Evolutionary conservation across 1,140 invertebrate genomes (phyloP), one percentile per base, ranked within the genome.

Genomic region (Phenacoccus solenopsis): DNA sequence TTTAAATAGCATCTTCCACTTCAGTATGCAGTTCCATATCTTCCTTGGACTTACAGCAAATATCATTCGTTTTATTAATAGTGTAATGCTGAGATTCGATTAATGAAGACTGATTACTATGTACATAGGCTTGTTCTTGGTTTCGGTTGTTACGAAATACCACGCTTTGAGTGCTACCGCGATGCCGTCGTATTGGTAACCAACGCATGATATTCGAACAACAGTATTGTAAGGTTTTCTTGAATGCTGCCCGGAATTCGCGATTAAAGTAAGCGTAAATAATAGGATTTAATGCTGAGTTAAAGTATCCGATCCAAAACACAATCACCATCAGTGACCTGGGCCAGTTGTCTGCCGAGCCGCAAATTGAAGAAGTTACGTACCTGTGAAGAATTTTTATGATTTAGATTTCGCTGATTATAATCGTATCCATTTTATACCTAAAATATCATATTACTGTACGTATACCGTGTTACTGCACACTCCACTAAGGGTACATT

Each of bases 241-340:
- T 89, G 81, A 97, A 98, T 1, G 94, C 94, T 49, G 87, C 88
- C 71, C 94, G 84, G 78, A 98, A 98, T 78, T 98, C 95, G 56
- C 92, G 82, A 80, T 98, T 97, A 84, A 96, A 98, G 79, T 97
- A 97, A 20, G 93, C 94, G 82, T 98, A 98, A 76, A 97, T 96
- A 71, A 96, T 84, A 0, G 94, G 94, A 79, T 98, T 97, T 22
- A 96, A 83, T n/a, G 92, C 91, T 22, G 93, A 96, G 81, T 98
- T 98, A 81, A 95, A 93, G 82, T 98, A 98, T 2, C 95, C 96
- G 20, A 98, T 89, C 96, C 96, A 98, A 81, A 97, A 97, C 10
- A 97, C 86, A 1, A 88, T 84, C 0, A 90, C 89, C 1, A 94
- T 90, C 12, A 96, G 85, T 2, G 89, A 81, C 0, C 85, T 84